phyloP scores from a whole-genome alignment of 2,113 vertebrate species.

The Rhinolophus ferrumequinum region DNA sequence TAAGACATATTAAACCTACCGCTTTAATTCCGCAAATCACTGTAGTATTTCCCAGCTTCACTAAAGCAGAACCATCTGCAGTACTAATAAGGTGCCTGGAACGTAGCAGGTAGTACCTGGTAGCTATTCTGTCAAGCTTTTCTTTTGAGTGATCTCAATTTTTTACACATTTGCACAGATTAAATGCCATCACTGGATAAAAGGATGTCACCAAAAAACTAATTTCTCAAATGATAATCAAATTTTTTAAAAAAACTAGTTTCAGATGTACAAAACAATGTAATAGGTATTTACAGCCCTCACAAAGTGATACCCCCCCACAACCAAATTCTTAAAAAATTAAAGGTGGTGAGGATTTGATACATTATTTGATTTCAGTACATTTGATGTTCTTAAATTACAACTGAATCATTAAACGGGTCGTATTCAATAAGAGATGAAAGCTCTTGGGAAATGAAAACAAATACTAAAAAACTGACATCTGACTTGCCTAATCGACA shows the following conservation, averaged over 20 bases:
- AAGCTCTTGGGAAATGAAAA: neutral
- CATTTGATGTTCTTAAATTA: neutral
- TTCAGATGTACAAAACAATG: no score
- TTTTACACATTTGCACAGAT: slow-evolving; percentile 25
- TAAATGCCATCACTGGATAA: neutral
- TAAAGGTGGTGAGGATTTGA: neutral
- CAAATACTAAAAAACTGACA: neutral
- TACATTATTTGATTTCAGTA: neutral
- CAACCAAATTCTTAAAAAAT: neutral
- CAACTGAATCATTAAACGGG: neutral
- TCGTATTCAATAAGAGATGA: neutral
- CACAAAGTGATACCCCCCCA: neutral
- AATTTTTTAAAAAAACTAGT: neutral
- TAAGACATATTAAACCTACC: slow-evolving; percentile 83
- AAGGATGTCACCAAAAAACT: neutral
- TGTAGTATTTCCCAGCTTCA: slow-evolving; percentile 96
- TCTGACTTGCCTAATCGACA: neutral
- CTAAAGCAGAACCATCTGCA: slow-evolving; percentile 95
- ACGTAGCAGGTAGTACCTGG: neutral
- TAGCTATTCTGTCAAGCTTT: neutral
- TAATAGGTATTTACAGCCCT: no score
- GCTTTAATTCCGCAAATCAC: slow-evolving; percentile 97
- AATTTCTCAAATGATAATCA: slow-evolving; percentile 3
- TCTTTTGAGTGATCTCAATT: neutral
- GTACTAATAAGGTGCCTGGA: slow-evolving; percentile 85